Evolutionary conservation across 1,140 invertebrate genomes (phyloP), one percentile per base, ranked within the genome.

Genomic region (Pectinophora gossypiella): DNA sequence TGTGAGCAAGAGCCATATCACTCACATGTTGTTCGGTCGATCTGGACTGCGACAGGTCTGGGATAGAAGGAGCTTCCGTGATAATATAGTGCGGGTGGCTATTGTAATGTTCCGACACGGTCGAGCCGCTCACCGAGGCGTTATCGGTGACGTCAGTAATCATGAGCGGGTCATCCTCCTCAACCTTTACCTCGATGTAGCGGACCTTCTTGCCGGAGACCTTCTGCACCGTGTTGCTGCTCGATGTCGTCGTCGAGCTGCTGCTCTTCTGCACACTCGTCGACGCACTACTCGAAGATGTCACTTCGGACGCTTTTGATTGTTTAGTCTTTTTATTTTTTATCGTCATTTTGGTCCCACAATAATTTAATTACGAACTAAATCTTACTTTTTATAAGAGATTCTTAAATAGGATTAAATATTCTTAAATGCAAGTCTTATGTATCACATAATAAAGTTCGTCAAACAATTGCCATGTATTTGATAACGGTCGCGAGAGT

Each of bases 281-380:
- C 51, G 81, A 82, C 18, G 78, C 81, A 78, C 76, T 83, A 50
- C 68, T 78, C 15, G 73, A 69, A 32, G 75, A 69, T n/a, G 75
- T 73, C 71, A 83, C 79, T 70, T 85, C 76, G 19, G 77, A 74
- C 51, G 69, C 59, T 54, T 74, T 81, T 43, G 81, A 67, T 64
- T 83, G 76, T 55, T 85, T 87, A 87, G 80, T 87, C 82, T 87
- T 87, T 87, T 87, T 87, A 78, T 85, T 87, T 85, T 87, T 87
- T 77, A 87, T 85, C 63, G 84, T 87, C 84, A 87, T 87, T 84
- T 83, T 85, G 74, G 48, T 69, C 60, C 51, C 79, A 80, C 76
- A 55, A 59, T 61, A 58, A 51, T 56, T 54, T 56, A 45, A 54
- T 45, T 54, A 47, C 55, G 61, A 57, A 62, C 60, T 62, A 60